Base-by-base conservation (phyloP, 2,797 vertebrate species). In the Dryobates pubescens region DNA sequence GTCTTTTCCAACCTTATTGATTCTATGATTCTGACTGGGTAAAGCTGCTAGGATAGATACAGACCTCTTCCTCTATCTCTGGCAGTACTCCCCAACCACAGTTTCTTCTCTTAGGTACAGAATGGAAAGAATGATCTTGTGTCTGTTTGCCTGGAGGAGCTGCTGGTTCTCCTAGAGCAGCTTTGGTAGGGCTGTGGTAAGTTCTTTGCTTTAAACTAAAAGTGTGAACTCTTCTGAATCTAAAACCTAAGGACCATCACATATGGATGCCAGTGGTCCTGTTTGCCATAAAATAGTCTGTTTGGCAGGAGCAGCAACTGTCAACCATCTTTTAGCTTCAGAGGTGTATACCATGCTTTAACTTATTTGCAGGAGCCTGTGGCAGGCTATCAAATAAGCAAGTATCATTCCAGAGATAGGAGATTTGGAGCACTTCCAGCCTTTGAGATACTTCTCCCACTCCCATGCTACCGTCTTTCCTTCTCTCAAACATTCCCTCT, bases 361-460 rank as follows among this genome's bases (percentile, higher is more conserved):
- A 77, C 32, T 68, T 57, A 64, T 27, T 68, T 63, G 7, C 51
- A 82, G 83, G 32, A 88, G 47, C 58, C 29, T 36, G 65, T 0
- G 1, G 27, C 58, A 72, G 10, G 30, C n/a, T 92, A 77, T 74
- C 41, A 92, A 77, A 69, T 45, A 81, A 80, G 24, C 13, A 54
- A 73, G 26, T 29, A 54, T 67, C 18, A 36, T 75, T 77, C n/a
- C 83, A 64, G 82, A 89, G 43, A 77, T 45, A 59, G 10, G n/a
- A 94, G 32, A 82, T 47, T 82, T 95, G 95, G 75, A 92, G 22
- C 29, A 9, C 29, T 85, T 95, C 78, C 90, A 95, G 61, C 13
- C 80, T 87, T 87, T 4, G 3, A 27, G 26, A 82, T 89, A 89
- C 88, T 80, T 90, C 65, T 90, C 62, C 72, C 67, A 59, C 69